Conservation (phyloP, 2,797 vertebrate genomes). For the Diglossa cyanea region DNA sequence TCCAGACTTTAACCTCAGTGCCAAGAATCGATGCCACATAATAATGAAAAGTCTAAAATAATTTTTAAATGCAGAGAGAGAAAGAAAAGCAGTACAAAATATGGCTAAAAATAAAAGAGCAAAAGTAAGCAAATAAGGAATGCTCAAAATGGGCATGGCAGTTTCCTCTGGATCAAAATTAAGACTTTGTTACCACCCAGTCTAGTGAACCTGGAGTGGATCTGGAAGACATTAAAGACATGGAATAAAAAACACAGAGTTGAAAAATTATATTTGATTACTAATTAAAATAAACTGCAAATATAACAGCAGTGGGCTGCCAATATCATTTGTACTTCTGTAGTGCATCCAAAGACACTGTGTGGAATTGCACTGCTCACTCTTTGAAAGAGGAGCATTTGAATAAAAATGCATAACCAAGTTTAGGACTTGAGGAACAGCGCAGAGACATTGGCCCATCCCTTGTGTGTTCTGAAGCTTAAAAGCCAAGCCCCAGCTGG, state of each 20-base stretch:
- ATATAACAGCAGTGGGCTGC: constrained; percentile 8
- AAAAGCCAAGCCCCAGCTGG: neutral
- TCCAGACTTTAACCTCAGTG: constrained; percentile 7
- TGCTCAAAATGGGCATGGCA: neutral
- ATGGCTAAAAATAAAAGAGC: constrained; percentile 35
- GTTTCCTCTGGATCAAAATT: constrained; percentile 35
- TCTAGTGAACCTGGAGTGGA: constrained; percentile 8
- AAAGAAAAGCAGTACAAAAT: neutral
- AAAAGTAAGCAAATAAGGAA: constrained; percentile 28
- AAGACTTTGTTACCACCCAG: constrained; percentile 8
- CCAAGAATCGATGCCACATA: constrained; percentile 20
- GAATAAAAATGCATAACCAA: neutral
- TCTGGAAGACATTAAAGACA: constrained; percentile 57
- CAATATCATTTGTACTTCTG: neutral
- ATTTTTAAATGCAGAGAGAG: neutral
- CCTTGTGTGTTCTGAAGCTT: neutral
- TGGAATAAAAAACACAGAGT: constrained; percentile 1
- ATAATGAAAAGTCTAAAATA: constrained; percentile 17
- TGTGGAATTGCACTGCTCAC: neutral
- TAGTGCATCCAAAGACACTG: neutral
- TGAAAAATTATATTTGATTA: constrained; percentile 1
- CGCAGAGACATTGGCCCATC: neutral
- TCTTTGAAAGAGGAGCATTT: neutral
- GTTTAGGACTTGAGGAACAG: neutral
- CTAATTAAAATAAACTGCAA: constrained; percentile 30